phyloP scores from a whole-genome alignment of 2,113 vertebrate species.

The Turnix velox region DNA sequence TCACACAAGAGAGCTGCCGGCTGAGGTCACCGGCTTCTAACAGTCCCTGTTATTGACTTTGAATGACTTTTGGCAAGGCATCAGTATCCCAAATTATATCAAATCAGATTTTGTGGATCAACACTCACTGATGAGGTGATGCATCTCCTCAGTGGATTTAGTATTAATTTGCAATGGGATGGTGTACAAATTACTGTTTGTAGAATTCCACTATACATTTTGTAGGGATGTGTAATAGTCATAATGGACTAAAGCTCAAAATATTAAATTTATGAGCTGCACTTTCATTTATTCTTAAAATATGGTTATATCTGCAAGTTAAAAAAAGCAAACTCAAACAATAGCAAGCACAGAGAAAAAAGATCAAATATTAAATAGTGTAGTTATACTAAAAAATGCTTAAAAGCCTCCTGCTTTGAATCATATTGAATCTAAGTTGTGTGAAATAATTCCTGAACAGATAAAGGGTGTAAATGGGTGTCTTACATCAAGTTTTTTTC shows the following conservation, averaged over 20 bases:
- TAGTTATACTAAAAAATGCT: neutral
- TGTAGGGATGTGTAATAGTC: neutral
- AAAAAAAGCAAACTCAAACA: neutral
- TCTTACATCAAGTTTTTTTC: neutral
- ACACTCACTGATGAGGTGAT: neutral
- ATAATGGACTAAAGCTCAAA: neutral
- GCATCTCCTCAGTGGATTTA: neutral
- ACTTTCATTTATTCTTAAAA: neutral
- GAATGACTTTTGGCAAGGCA: neutral
- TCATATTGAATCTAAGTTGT: neutral
- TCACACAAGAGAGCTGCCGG: neutral
- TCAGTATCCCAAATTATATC: neutral
- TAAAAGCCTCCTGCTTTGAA: neutral
- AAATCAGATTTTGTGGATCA: neutral
- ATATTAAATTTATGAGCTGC: neutral
- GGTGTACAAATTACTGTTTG: neutral
- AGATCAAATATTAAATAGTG: neutral
- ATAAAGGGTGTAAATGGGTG: neutral
- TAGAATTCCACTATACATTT: neutral
- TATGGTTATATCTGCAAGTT: neutral
- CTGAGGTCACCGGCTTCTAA: neutral
- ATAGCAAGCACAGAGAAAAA: neutral
- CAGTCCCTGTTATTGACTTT: neutral
- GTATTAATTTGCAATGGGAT: neutral
- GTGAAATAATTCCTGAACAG: neutral